Evolutionary conservation across 1,140 invertebrate species (phyloP).

Genomic region (Galleria mellonella): DNA sequence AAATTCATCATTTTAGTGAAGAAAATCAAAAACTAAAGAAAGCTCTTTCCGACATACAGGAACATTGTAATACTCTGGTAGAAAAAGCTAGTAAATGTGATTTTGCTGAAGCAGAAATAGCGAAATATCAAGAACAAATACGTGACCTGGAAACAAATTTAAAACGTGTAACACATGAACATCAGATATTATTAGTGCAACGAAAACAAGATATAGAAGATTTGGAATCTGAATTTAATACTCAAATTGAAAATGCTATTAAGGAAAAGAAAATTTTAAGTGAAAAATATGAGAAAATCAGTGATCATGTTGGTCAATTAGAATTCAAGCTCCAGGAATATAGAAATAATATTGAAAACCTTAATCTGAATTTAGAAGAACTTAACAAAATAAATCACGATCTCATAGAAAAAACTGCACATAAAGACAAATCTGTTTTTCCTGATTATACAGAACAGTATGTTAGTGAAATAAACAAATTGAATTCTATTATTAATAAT

Average conservation of each 20-base stretch:
- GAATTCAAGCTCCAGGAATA: conserved; percentile 51
- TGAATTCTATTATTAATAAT: conserved; percentile 49
- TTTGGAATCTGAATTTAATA: conserved; percentile 76
- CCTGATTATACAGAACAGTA: conserved; percentile 64
- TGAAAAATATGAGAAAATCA: conserved; percentile 74
- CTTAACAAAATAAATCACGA: conserved; percentile 43
- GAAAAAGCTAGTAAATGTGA: conserved; percentile 47
- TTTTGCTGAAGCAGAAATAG: conserved; percentile 32
- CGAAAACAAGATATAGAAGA: conserved; percentile 76
- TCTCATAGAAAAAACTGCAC: conserved; percentile 25
- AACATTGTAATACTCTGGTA: conserved; percentile 36
- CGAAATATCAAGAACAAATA: conserved; percentile 43
- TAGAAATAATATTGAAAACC: conserved; percentile 34
- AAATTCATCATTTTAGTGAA: conserved; percentile 61
- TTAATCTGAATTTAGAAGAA: conserved; percentile 45
- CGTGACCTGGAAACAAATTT: conserved; percentile 66
- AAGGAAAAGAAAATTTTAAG: conserved; percentile 73
- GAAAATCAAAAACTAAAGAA: conserved; percentile 56
- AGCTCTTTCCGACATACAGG: conserved; percentile 43
- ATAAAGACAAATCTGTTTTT: conserved; percentile 10
- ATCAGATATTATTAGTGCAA: conserved; percentile 68
- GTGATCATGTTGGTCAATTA: conserved; percentile 68
- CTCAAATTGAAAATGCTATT: conserved; percentile 76
- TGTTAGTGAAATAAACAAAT: conserved; percentile 58
- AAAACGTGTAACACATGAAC: conserved; percentile 71